Conservation (phyloP, 2,797 vertebrate species). For the Poliocrania exsul region DNA sequence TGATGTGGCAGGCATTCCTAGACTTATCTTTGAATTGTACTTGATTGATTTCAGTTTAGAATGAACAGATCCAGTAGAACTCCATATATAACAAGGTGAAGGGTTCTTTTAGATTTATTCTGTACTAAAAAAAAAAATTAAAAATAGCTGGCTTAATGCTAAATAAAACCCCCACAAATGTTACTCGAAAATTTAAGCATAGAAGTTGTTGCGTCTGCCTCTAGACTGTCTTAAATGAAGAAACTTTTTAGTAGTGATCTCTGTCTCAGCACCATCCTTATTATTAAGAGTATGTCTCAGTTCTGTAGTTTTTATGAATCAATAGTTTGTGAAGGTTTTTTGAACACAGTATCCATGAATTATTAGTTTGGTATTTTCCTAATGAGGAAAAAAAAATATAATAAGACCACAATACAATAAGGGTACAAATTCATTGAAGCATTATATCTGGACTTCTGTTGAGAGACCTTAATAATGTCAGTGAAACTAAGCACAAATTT, state of each 20-base stretch:
- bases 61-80: not conserved
- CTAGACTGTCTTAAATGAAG: not conserved
- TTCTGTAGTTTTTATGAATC: not conserved
- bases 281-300: not conserved
- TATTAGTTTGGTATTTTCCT: slow-evolving; percentile 37
- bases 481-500: not conserved
- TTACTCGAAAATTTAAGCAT: not conserved
- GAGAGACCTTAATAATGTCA: not conserved
- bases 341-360: slow-evolving; percentile 3
- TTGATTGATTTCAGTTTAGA: not conserved
- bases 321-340: slow-evolving; percentile 33
- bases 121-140: not conserved
- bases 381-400: slow-evolving; percentile 6
- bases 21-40: not conserved
- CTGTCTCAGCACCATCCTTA: not conserved
- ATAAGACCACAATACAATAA: not conserved
- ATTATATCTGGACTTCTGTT: not conserved
- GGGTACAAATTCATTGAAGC: not conserved
- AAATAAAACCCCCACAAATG: not conserved
- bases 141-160: not conserved
- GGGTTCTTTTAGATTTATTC: slow-evolving; percentile 16
- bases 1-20: slow-evolving; percentile 8
- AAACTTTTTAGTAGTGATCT: not conserved
- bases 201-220: not conserved
- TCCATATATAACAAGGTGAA: not conserved